Evolutionary conservation across 2,888 invertebrate genomes (phyloP).

Genomic region (Nephrocerus scutellatus): DNA sequence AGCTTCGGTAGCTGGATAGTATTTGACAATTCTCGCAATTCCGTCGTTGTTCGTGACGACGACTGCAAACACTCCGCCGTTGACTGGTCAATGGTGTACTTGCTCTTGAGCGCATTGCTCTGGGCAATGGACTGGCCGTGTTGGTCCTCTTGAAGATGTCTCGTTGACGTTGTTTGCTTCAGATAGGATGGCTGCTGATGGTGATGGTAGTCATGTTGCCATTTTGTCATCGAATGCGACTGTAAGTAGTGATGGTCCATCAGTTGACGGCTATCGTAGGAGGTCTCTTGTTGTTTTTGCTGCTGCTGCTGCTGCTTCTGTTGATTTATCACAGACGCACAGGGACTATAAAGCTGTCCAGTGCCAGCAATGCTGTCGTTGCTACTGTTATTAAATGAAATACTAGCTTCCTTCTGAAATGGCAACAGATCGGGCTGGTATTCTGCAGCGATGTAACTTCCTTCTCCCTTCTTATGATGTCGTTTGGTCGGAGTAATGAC

Average conservation of each 20-base stretch:
- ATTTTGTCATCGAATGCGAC: no score
- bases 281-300: constrained; percentile 14
- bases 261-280: no score
- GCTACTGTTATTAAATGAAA: constrained; percentile 14
- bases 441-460: constrained; percentile 24
- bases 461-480: constrained; percentile 22
- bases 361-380: constrained; percentile 23
- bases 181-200: constrained; percentile 23
- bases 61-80: constrained; percentile 31
- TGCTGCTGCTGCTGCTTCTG: constrained; percentile 15
- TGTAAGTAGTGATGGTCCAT: no score
- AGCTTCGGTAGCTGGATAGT: no score
- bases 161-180: constrained; percentile 22
- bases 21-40: no score
- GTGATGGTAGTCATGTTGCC: constrained; percentile 18
- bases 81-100: constrained; percentile 27
- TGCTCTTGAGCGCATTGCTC: constrained; percentile 22
- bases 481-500: constrained; percentile 19
- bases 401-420: constrained; percentile 23
- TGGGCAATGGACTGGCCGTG: constrained; percentile 5
- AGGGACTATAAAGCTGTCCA: constrained; percentile 17
- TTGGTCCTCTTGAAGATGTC: constrained; percentile 27
- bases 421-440: constrained; percentile 35
- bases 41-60: no score
- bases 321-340: no score